Percentiles rank a stretch among this genome's conserved stretches.
Evolutionary conservation across 92 coral and sea anemone genomes (phyloP).

Genomic region (Parazoanthus swiftii): DNA sequence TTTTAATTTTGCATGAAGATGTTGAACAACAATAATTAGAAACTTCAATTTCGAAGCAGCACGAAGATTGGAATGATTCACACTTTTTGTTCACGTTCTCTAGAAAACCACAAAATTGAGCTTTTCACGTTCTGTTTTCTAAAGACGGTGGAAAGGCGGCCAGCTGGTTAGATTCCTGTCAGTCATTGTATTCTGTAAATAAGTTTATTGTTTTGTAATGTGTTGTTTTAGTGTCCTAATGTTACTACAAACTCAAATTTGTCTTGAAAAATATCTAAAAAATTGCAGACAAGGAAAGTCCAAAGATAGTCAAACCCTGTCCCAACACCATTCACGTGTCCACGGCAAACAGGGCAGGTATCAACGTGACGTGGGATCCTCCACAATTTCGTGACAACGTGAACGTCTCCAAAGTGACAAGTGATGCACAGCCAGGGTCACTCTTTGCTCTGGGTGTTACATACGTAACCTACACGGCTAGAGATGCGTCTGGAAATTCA

Average conservation of each 20-base stretch:
- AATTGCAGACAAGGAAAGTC: constrained; percentile 35
- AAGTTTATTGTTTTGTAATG: no score
- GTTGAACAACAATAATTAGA: no score
- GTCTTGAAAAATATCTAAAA: not conserved
- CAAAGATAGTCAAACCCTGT: constrained; percentile 7
- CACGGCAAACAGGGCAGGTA: not conserved
- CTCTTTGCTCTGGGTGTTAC: not conserved
- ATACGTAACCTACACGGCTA: not conserved
- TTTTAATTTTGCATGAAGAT: no score
- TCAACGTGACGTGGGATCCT: constrained; percentile 11
- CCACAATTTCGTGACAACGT: constrained; percentile 42
- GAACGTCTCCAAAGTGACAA: not conserved
- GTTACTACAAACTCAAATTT: not conserved
- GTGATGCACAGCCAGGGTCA: constrained; percentile 6
- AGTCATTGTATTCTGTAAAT: no score
- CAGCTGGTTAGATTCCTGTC: no score
- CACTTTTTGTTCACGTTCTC: no score
- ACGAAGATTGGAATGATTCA: no score
- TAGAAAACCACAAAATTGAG: no score
- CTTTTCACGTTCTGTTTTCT: no score
- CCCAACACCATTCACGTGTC: constrained; percentile 13
- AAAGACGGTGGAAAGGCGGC: no score
- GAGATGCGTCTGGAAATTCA: constrained; percentile 14
- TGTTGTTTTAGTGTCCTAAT: not conserved
- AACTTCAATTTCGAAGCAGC: no score